These are phyloP conservation scores for Chirona hameri DNA, from an alignment of 2,888 invertebrate genomes.

Conservation along the genomic window DNA sequence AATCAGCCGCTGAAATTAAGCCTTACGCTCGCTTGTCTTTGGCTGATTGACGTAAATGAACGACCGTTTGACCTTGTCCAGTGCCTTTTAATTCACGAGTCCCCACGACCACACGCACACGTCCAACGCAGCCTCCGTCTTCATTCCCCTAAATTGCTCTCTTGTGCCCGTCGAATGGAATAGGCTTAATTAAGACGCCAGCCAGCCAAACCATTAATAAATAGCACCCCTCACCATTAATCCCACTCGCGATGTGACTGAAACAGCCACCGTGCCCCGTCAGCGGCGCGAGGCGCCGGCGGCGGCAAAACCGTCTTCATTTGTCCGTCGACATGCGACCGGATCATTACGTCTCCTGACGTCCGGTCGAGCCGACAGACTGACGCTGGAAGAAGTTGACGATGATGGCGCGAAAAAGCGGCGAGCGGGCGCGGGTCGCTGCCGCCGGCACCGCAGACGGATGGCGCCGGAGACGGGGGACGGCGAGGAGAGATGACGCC, in stretches of 20 bases:
- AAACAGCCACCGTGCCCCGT: background rate
- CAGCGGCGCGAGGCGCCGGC: too few species aligned
- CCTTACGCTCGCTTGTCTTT: too few species aligned
- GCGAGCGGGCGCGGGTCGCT: background rate
- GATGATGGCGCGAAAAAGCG: conserved; percentile 7
- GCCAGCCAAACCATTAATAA: conserved; percentile 7
- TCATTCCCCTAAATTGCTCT: background rate
- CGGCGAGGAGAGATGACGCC: background rate
- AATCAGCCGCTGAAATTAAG: too few species aligned
- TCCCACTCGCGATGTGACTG: background rate
- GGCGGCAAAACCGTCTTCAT: background rate
- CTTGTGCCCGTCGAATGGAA: conserved; percentile 1
- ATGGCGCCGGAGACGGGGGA: background rate
- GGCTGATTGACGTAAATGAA: too few species aligned
- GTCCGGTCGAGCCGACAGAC: background rate
- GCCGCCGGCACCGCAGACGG: background rate
- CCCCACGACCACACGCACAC: background rate
- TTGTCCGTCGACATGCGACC: background rate
- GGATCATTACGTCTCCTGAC: background rate
- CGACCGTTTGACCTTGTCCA: too few species aligned
- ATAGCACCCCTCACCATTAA: background rate
- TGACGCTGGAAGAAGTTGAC: background rate
- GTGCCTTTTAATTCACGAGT: background rate
- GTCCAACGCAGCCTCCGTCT: background rate
- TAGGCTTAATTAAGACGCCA: conserved; percentile 8